Evolutionary conservation across 2,888 invertebrate species (phyloP).

Genomic region (Eurytoma adleriae): DNA sequence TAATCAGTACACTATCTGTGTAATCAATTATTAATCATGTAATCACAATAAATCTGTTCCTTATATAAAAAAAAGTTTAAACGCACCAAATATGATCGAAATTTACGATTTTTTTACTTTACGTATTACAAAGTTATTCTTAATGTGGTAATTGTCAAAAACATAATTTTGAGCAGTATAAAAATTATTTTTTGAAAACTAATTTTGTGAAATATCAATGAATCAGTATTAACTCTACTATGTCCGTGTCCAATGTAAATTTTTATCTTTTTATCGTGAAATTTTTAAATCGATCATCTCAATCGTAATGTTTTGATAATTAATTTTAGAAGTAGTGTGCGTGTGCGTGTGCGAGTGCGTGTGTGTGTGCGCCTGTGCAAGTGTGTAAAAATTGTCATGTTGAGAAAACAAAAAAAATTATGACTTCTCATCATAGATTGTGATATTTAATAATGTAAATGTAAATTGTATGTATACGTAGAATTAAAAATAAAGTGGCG

Average conservation of each 20-base stretch:
- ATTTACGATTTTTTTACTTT: slow-evolving; percentile 9
- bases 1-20: slow-evolving; percentile 44
- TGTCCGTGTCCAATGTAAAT: slow-evolving; percentile 27
- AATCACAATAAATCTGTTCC: slow-evolving; percentile 49
- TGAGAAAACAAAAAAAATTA: slow-evolving; percentile 43
- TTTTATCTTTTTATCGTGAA: slow-evolving; percentile 34
- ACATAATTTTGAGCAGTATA: slow-evolving; percentile 16
- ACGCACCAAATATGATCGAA: slow-evolving; percentile 41
- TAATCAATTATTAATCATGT: slow-evolving; percentile 53
- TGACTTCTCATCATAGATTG: slow-evolving; percentile 71
- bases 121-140: slow-evolving; percentile 39
- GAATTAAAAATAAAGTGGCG: slow-evolving; percentile 56
- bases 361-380: slow-evolving; percentile 48
- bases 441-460: slow-evolving; percentile 70
- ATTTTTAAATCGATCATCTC: slow-evolving; percentile 45
- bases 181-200: background rate
- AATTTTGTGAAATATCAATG: slow-evolving; percentile 30
- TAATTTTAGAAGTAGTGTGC: slow-evolving; percentile 34
- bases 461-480: slow-evolving; percentile 61
- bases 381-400: slow-evolving; percentile 41
- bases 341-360: slow-evolving; percentile 30
- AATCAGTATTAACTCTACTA: slow-evolving; percentile 55
- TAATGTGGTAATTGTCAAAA: slow-evolving; percentile 29
- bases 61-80: slow-evolving; percentile 33
- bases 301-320: slow-evolving; percentile 38